Base-by-base conservation (phyloP, 2,888 invertebrate genomes). In the Schrankia costaestrigalis region DNA sequence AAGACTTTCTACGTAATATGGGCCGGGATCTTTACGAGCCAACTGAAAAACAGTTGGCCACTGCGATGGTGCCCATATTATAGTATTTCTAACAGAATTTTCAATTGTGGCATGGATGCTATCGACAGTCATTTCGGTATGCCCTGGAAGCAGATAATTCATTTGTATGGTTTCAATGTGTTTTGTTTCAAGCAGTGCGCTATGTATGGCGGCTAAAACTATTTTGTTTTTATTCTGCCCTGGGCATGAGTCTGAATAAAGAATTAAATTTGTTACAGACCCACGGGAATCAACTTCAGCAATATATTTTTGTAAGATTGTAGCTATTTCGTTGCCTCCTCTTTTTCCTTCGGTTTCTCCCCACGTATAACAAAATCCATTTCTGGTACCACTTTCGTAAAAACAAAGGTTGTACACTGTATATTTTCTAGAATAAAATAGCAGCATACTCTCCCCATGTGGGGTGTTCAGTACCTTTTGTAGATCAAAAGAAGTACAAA, bases 61-160 rank as follows among this genome's bases (percentile, higher is more conserved):
- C 27, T 53, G 52, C 1, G 52, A 50, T 10, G 49, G 52, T 12
- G 45, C 43, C 41, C 44, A 50, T 21, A 48, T 30, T 7, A 25
- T 48, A 3, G 14, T 50, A 11, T 53, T 41, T 30, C 40, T 8
- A n/a, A n/a, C 4, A 52, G 39, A 38, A 9, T 15, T 26, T 15
- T 26, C 9, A 10, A 26, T 26, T 5, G 15, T 10, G 9, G 26
- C 14, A 15, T 26, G 26, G 5, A 26, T 10, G 10, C 15, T 15
- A 10, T 26, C 26, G 1, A 26, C 26, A 9, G 26, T 14, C 26
- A 26, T 26, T 9, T 26, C 14, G 1, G 26, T 26, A 9, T 56
- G 56, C 1, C 56, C 56, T 8, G 56, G 48, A 0, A 60, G 23
- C 6, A 56, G 26, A 26, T 50, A 56, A 32, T 56, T 56, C 15